Base-by-base conservation (phyloP, 2,797 vertebrate genomes). In the Dicrostonyx torquatus region DNA sequence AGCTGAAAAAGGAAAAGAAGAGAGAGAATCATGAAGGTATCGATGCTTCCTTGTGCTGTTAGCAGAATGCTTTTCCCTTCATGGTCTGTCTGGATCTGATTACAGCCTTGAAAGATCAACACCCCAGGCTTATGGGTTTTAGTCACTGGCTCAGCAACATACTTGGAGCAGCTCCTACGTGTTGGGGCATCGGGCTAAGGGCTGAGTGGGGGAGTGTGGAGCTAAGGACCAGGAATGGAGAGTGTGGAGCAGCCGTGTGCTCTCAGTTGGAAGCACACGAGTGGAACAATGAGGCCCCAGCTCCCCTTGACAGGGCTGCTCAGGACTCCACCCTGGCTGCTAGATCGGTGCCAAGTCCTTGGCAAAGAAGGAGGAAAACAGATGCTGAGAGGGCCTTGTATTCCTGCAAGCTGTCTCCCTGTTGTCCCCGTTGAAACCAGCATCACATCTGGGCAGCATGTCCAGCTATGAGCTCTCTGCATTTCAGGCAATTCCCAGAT, bases 331-430 rank as follows among this genome's bases (percentile, higher is more conserved):
- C 66, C 40, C 70, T n/a, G 62, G 79, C 31, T 5, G 43, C 84
- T 68, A 79, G 48, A 72, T 73, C 48, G 48, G 40, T 83, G 89
- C 18, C 43, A n/a, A 82, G 76, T 53, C 92, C 72, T 92, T 86
- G 62, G 86, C 55, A 58, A 94, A 95, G 68, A 79, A 80, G 50
- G 73, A 80, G 34, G 48, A 62, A 64, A 94, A 83, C 37, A 82
- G 60, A 72, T 12, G 53, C n/a, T 70, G 76, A 73, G 1, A 13
- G 58, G 58, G 9, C 18, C 45, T 84, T 62, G 58, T 22, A 12
- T 96, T 86, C 24, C 55, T 83, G 72, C 40, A 68, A 94, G 31
- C 79, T 89, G 22, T 92, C 43, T 89, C 26, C 29, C 79, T 26
- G 13, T 84, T 80, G 76, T 95, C 15, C 24, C 58, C 2, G 60